Base-by-base conservation (phyloP, 64 coral and sea anemone genomes). In the Stylophora pistillata region DNA sequence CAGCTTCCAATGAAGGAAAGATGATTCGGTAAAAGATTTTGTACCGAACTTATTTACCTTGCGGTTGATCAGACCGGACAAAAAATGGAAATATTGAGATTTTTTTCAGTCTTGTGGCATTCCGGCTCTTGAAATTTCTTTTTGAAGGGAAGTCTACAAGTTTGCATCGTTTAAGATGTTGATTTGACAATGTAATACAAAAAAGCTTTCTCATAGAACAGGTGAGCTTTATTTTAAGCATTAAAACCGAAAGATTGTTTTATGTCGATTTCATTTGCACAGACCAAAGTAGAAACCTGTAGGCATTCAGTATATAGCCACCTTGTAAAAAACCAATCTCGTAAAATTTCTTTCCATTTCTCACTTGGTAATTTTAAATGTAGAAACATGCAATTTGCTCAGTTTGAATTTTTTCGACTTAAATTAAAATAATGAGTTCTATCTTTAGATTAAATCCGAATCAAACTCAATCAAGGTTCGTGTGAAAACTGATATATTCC, bases 51-150 rank as follows among this genome's bases (percentile, higher is more conserved):
- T 84, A 70, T 84, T 84, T 84, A 84, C 80, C 23, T 84, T 84
- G 80, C 80, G 80, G 80, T 84, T 30, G 32, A 15, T 53, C 69
- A 65, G 80, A 84, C 80, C 60, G 69, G 80, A 54, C 60, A 84
- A 69, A 78, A n/a, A 69, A 68, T 84, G 62, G 80, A 84, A 71
- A 84, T 70, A 84, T 84, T 23, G 62, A 84, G 26, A 68, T 69
- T 83, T 83, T 66, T 84, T 70, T 69, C 25, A 84, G 3, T 47
- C 37, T 47, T 69, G 33, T 34, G 6, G 33, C 13, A 68, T 3
- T 69, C 53, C 60, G 15, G 80, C 20, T 13, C 41, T 84, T 84
- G 21, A 69, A 47, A 37, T 70, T 84, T 84, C 80, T 69, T 23
- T 26, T n/a, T 5, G 21, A 84, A 84, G 80, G 20, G 65, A 84